Conservation (phyloP, 2,797 vertebrate genomes). For the Urophycis tenuis region DNA sequence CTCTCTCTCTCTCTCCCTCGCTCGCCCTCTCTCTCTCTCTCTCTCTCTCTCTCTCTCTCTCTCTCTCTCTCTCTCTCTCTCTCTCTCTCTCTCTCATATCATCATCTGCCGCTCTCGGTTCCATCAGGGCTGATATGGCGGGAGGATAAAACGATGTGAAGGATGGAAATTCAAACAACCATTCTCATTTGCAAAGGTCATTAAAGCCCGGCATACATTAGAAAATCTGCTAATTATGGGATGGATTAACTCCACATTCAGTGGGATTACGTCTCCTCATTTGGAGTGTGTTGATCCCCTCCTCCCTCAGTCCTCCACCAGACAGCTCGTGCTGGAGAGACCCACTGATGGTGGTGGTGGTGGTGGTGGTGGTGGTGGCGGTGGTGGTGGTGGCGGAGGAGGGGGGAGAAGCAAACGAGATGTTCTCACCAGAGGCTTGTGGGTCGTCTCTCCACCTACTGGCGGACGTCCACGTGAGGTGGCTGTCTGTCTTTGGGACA, state of each 20-base stretch:
- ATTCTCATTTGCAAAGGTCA: slow-evolving; percentile 75
- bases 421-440: slow-evolving; percentile 63
- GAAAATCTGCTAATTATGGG: slow-evolving; percentile 76
- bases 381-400: background rate
- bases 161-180: slow-evolving; percentile 71
- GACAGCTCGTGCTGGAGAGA: slow-evolving; percentile 67
- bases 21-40: slow-evolving; percentile 5
- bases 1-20: background rate
- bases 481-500: background rate
- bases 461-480: slow-evolving; percentile 59
- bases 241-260: slow-evolving; percentile 75
- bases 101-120: slow-evolving; percentile 64
- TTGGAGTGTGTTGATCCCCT: slow-evolving; percentile 68
- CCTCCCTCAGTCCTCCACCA: slow-evolving; percentile 30
- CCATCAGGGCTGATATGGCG: slow-evolving; percentile 65
- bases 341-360: too few species aligned
- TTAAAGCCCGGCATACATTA: slow-evolving; percentile 73
- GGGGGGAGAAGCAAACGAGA: slow-evolving; percentile 37
- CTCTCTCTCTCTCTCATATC: slow-evolving; percentile 56
- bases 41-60: slow-evolving; percentile 4
- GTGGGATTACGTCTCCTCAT: slow-evolving; percentile 73
- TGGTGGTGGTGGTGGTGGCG: slow-evolving; percentile 9
- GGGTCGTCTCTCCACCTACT: slow-evolving; percentile 69
- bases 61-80: background rate
- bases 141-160: slow-evolving; percentile 68